phyloP scores from a whole-genome alignment of 2,888 invertebrate genomes.

The Rhingia rostrata region DNA sequence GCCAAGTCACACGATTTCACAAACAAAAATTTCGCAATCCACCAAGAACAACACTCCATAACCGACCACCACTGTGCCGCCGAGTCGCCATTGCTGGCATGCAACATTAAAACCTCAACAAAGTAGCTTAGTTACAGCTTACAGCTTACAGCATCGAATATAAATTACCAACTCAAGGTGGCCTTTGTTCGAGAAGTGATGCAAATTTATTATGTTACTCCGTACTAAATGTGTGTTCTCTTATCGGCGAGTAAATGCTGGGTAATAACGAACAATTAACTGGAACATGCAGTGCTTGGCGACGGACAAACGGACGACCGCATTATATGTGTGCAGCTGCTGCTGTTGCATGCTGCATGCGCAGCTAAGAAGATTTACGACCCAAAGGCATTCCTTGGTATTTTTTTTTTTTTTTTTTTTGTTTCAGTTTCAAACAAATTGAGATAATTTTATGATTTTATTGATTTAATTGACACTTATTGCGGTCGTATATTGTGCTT shows the following conservation, averaged over 20 bases:
- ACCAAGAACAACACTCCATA: constrained; percentile 44
- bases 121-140: constrained; percentile 42
- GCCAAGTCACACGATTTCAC: constrained; percentile 30
- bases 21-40: constrained; percentile 26
- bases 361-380: constrained; percentile 69
- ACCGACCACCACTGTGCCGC: background rate
- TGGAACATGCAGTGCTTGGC: constrained; percentile 68
- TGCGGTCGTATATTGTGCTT: constrained; percentile 45
- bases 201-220: constrained; percentile 65
- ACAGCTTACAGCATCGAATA: constrained; percentile 32
- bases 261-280: constrained; percentile 70
- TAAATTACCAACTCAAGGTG: constrained; percentile 62
- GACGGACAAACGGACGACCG: constrained; percentile 6
- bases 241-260: constrained; percentile 55
- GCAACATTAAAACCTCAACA: constrained; percentile 39
- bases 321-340: constrained; percentile 22
- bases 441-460: constrained; percentile 73
- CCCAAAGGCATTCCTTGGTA: constrained; percentile 28
- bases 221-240: constrained; percentile 20
- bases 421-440: constrained; percentile 44
- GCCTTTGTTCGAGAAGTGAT: constrained; percentile 67
- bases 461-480: constrained; percentile 70
- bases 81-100: background rate
- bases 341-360: constrained; percentile 8
- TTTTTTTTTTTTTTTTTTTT: constrained; percentile 14